A percentile compares a stretch with the other conserved stretches of the same genome.
Evolutionary conservation across 2,888 invertebrate genomes (phyloP).

Genomic region (Agonopterix subpropinquella): DNA sequence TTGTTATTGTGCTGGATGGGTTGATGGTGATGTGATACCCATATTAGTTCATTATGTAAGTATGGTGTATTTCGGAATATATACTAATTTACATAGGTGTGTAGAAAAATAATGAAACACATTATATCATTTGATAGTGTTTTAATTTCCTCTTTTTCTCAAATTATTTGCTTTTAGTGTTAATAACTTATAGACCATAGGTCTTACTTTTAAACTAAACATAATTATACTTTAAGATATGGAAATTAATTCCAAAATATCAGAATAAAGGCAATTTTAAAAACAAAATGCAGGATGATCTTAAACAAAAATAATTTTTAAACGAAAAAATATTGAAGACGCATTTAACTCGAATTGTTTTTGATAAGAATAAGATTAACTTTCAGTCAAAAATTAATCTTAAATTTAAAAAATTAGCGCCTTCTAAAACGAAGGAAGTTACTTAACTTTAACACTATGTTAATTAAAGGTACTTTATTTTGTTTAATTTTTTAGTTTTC

Average conservation of each 20-base stretch:
- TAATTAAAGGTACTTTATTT: slow-evolving; percentile 1
- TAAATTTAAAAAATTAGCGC: slow-evolving; percentile 13
- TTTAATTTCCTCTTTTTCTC: slow-evolving; percentile 12
- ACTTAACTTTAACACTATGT: not conserved
- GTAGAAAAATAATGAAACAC: too few relatives aligned
- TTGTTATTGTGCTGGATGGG: too few relatives aligned
- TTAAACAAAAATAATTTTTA: slow-evolving; percentile 1
- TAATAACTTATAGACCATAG: slow-evolving; percentile 64
- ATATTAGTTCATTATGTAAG: too few relatives aligned
- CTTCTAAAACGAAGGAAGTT: slow-evolving; percentile 63
- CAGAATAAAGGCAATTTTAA: slow-evolving; percentile 26
- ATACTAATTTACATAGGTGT: too few relatives aligned
- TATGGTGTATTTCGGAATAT: too few relatives aligned
- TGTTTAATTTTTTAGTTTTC: slow-evolving; percentile 1
- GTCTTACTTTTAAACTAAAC: slow-evolving; percentile 49
- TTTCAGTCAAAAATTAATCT: not conserved
- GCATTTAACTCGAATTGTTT: not conserved
- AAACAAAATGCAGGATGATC: slow-evolving; percentile 34
- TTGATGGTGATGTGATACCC: too few relatives aligned
- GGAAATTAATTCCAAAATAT: slow-evolving; percentile 16
- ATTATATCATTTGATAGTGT: too few relatives aligned
- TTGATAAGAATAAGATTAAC: slow-evolving; percentile 1
- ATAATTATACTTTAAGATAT: slow-evolving; percentile 24
- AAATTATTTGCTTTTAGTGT: slow-evolving; percentile 24
- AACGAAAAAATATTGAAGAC: not conserved